A percentile compares a stretch with the other conserved stretches of the same genome.
Evolutionary conservation across 2,888 invertebrate species (phyloP).

Genomic region (Phaedon cochleariae): DNA sequence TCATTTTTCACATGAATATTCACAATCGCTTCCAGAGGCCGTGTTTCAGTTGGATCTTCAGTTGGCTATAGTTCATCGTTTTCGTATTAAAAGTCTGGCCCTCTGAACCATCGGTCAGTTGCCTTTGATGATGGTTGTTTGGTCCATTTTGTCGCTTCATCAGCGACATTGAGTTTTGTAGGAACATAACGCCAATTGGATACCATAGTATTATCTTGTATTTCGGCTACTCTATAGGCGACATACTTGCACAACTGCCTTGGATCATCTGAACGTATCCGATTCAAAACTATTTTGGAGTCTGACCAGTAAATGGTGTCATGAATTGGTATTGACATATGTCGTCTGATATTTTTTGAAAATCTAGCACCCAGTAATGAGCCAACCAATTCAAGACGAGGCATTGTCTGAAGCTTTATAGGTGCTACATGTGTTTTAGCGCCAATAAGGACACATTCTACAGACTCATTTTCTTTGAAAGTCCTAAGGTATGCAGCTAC

Average conservation of each 20-base stretch:
- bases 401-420: slow-evolving; percentile 39
- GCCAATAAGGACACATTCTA: slow-evolving; percentile 15
- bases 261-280: slow-evolving; percentile 41
- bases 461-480: no score
- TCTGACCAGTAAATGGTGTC: slow-evolving; percentile 43
- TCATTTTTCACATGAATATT: background rate
- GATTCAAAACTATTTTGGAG: slow-evolving; percentile 43
- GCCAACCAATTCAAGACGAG: slow-evolving; percentile 41
- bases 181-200: slow-evolving; percentile 44
- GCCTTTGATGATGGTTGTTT: background rate
- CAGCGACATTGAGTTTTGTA: slow-evolving; percentile 41
- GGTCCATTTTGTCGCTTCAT: slow-evolving; percentile 39
- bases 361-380: slow-evolving; percentile 37
- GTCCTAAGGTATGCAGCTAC: slow-evolving; percentile 40
- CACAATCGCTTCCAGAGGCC: background rate
- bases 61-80: background rate
- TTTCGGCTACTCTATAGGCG: slow-evolving; percentile 42
- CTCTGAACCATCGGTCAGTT: slow-evolving; percentile 4
- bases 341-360: slow-evolving; percentile 23
- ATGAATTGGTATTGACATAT: slow-evolving; percentile 27
- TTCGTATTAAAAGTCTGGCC: no score
- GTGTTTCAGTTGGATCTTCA: background rate
- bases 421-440: slow-evolving; percentile 44
- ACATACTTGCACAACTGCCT: slow-evolving; percentile 45
- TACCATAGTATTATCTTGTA: slow-evolving; percentile 21